Evolutionary conservation across 2,888 invertebrate genomes (phyloP).

Genomic region (Chaetogeoica ovagalla): DNA sequence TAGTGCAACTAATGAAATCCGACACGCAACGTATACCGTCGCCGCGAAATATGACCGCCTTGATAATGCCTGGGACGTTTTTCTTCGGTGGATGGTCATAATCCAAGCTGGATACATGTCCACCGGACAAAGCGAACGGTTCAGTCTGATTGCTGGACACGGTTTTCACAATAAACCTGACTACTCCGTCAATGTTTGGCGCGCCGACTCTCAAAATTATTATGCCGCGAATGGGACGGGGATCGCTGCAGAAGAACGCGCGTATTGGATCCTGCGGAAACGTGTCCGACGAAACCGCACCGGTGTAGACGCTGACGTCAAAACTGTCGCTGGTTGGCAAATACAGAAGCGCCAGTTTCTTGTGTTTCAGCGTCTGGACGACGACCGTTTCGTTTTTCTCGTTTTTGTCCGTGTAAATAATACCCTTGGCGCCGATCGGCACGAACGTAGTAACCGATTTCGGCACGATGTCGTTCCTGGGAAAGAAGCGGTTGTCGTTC

Average conservation of each 20-base stretch:
- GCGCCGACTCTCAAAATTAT: conserved; percentile 24
- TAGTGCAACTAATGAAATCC: conserved; percentile 5
- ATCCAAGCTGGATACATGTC: conserved; percentile 32
- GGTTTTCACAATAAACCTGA: neutral
- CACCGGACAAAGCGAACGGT: conserved; percentile 30
- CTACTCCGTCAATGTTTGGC: neutral
- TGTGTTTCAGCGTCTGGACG: neutral
- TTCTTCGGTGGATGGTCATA: conserved; percentile 18
- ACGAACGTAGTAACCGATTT: conserved; percentile 14
- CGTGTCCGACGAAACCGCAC: neutral
- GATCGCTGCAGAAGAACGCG: neutral
- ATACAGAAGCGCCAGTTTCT: conserved; percentile 27
- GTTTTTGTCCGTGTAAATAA: conserved; percentile 28
- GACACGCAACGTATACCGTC: conserved; percentile 28
- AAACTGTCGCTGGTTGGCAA: conserved; percentile 13
- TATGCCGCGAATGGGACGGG: conserved; percentile 18
- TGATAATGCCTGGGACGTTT: conserved; percentile 6
- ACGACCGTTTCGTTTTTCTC: neutral
- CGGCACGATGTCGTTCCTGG: conserved; percentile 15
- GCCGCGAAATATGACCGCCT: conserved; percentile 35
- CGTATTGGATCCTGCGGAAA: neutral
- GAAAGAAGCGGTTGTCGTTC: neutral
- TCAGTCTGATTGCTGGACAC: neutral
- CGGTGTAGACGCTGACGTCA: conserved; percentile 14
- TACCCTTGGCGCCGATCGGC: conserved; percentile 19